phyloP scores from a whole-genome alignment of 2,113 vertebrate species.

The Rana temporaria region DNA sequence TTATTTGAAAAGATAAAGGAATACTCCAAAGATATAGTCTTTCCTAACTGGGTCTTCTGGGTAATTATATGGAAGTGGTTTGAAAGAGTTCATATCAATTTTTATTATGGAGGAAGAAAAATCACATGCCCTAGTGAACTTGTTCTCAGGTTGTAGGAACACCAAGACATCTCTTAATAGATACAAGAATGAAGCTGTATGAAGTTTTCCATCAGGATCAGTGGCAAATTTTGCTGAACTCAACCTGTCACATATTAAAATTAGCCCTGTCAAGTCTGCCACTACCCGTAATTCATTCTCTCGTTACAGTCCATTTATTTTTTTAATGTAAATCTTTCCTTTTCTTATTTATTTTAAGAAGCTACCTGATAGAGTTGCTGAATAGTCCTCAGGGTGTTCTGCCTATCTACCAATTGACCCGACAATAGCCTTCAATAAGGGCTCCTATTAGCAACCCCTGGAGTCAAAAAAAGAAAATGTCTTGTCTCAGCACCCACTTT shows the following conservation, averaged over 20 bases:
- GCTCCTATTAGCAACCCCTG: slow-evolving; percentile 71
- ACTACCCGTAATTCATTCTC: slow-evolving; percentile 63
- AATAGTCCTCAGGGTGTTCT: slow-evolving; percentile 57
- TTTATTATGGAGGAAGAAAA: slow-evolving; percentile 69
- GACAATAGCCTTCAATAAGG: slow-evolving; percentile 63
- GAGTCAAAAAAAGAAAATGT: slow-evolving; percentile 69
- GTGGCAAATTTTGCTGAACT: slow-evolving; percentile 68
- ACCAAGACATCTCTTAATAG: slow-evolving; percentile 63
- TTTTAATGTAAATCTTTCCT: slow-evolving; percentile 60
- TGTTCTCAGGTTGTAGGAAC: slow-evolving; percentile 70
- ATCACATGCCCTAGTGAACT: slow-evolving; percentile 74
- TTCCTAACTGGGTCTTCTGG: slow-evolving; percentile 62
- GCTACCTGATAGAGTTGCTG: slow-evolving; percentile 48
- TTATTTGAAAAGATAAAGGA: slow-evolving; percentile 71
- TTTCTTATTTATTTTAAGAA: slow-evolving; percentile 64
- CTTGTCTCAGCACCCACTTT: slow-evolving; percentile 69
- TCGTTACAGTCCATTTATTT: slow-evolving; percentile 57
- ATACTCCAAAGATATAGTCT: slow-evolving; percentile 63
- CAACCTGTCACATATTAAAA: slow-evolving; percentile 71
- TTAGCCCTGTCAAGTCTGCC: slow-evolving; percentile 61
- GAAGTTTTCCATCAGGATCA: slow-evolving; percentile 68
- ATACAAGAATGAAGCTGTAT: slow-evolving; percentile 69
- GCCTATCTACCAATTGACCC: slow-evolving; percentile 66
- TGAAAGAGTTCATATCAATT: slow-evolving; percentile 73
- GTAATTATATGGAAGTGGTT: slow-evolving; percentile 74